Conservation (phyloP, 2,113 vertebrate genomes). For the Crotalus helleri region DNA sequence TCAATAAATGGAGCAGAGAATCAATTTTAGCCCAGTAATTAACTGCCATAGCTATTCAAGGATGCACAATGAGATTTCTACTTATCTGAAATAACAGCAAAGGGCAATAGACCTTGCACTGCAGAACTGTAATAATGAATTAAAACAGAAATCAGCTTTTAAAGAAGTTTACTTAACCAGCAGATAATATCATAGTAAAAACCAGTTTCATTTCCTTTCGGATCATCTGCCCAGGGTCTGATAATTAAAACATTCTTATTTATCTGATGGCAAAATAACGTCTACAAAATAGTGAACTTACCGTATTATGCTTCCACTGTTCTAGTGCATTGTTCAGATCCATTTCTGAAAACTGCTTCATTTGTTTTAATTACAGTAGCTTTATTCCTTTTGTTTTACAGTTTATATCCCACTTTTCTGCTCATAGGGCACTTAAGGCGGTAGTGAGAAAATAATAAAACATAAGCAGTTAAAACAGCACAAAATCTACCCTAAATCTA, state of each 20-base stretch:
- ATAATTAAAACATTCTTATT: not conserved
- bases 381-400: not conserved
- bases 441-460: not conserved
- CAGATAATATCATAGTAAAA: not conserved
- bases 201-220: not conserved
- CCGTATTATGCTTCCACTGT: not conserved
- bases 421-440: not conserved
- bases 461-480: not conserved
- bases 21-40: not conserved
- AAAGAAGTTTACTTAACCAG: not conserved
- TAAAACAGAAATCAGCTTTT: conserved; percentile 14
- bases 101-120: conserved; percentile 15
- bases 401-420: not conserved
- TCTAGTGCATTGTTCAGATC: not conserved
- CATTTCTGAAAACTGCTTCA: not conserved
- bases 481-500: not conserved
- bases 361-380: not conserved
- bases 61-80: conserved; percentile 32
- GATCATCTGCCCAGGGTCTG: not conserved
- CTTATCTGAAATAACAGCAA: conserved; percentile 19
- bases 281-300: not conserved
- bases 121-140: conserved; percentile 9
- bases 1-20: conserved; percentile 20
- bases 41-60: conserved; percentile 11
- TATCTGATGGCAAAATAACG: not conserved